Evolutionary conservation across 2,113 vertebrate species (phyloP).

Genomic region (Rafetus swinhoei): DNA sequence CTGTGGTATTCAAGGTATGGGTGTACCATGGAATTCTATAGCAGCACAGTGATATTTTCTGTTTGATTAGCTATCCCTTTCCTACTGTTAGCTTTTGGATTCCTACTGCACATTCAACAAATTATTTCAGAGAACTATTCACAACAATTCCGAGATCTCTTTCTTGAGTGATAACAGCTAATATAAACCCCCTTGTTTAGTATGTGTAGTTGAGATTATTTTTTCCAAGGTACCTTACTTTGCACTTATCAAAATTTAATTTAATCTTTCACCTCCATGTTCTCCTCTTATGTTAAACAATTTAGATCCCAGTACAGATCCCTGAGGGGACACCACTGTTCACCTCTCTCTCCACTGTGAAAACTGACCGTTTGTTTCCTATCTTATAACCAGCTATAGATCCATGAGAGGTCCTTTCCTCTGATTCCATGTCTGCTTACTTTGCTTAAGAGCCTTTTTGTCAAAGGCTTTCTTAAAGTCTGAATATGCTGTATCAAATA

Average conservation of each 20-base stretch:
- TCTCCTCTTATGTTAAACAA: neutral
- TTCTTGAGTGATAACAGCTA: neutral
- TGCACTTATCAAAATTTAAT: neutral
- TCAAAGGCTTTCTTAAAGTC: neutral
- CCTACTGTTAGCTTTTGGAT: neutral
- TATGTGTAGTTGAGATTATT: neutral
- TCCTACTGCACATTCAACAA: neutral
- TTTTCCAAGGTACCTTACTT: neutral
- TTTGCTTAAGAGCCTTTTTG: neutral
- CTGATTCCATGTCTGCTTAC: neutral
- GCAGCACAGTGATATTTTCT: neutral
- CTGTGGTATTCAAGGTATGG: neutral
- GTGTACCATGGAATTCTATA: neutral
- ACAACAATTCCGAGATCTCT: neutral
- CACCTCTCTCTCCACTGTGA: neutral
- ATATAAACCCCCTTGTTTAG: neutral
- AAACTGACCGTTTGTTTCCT: neutral
- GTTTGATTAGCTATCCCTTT: neutral
- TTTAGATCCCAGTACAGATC: neutral
- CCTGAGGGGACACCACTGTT: neutral
- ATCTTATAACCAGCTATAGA: neutral
- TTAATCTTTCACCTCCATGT: neutral
- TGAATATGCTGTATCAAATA: neutral
- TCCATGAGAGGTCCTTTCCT: neutral
- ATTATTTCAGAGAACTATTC: neutral